phyloP scores from a whole-genome alignment of 2,797 vertebrate genomes.

The Pipistrellus pipistrellus region DNA sequence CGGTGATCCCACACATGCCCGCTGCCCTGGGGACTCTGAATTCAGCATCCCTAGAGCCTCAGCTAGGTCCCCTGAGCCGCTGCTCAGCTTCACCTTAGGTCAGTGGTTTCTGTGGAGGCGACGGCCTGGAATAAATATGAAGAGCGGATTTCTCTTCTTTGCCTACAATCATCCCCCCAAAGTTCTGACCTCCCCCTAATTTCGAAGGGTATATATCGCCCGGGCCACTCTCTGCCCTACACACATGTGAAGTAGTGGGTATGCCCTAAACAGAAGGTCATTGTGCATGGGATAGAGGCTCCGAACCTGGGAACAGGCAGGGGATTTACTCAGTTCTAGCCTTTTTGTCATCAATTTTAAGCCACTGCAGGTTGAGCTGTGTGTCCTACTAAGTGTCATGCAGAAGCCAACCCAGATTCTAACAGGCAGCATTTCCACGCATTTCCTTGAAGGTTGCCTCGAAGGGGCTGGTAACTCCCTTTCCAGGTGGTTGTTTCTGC shows the following conservation, averaged over 20 bases:
- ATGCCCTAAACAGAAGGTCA: neutral
- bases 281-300: neutral
- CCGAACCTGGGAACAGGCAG: neutral
- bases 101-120: neutral
- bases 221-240: neutral
- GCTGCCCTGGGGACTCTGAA: neutral
- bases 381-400: neutral
- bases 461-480: neutral
- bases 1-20: rapidly evolving
- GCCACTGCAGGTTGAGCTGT: neutral
- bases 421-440: neutral
- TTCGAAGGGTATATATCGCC: neutral
- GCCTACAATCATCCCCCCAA: neutral
- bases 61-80: neutral
- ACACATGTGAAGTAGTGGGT: neutral
- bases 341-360: neutral
- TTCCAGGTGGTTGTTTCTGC: neutral
- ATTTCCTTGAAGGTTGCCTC: slow-evolving; percentile 1
- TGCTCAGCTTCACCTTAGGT: neutral
- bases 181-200: neutral
- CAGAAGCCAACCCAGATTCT: neutral
- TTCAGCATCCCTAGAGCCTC: neutral
- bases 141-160: neutral
- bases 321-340: neutral
- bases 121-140: neutral